Base-by-base conservation (phyloP, 30 jellyfish, hydroid and myxozoan genomes). In the Hydractinia echinata region DNA sequence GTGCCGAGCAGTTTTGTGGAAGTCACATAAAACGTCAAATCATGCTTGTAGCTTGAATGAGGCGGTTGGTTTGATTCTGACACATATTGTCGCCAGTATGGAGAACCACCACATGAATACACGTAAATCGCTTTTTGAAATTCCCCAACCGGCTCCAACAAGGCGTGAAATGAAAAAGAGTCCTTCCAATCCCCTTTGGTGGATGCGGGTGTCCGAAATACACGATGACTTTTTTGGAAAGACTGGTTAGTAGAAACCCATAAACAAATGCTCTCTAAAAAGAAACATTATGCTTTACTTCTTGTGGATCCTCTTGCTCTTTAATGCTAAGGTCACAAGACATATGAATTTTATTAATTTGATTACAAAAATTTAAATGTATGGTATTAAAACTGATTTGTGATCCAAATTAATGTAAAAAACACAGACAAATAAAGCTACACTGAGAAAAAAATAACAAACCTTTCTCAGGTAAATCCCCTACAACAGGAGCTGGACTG, bases 31-130 rank as follows among this genome's bases (percentile, higher is more conserved):
- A 91, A 85, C 76, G 76, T 80, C 73, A 79, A 91, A 62, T 91
- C 97, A 60, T 77, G 79, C 76, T 83, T 91, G 70, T 91, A 91
- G 60, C 77, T 77, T 4, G 97, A 60, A 30, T 30, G 44, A 49
- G 97, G 97, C 15, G 96, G 96, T 5, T 71, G 60, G 11, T 94
- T 16, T 0, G 92, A 78, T 5, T 84, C 83, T 14, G 97, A 82
- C 2, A 91, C 91, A 60, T 85, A 91, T 76, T 91, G 97, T 58
- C 97, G 90, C 97, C 97, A 91, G 81, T 91, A 91, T 4, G 97
- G 97, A 4, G 97, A 91, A 5, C 96, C 97, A 72, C 87, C 85
- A 4, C 96, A 95, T 76, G 81, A 91, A 85, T 79, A 91, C 53
- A 91, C 95, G 61, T 79, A 91, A 10, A 91, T 66, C 8, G 96